phyloP scores from a whole-genome alignment of 2,888 invertebrate species.

The Oasisia sp. region DNA sequence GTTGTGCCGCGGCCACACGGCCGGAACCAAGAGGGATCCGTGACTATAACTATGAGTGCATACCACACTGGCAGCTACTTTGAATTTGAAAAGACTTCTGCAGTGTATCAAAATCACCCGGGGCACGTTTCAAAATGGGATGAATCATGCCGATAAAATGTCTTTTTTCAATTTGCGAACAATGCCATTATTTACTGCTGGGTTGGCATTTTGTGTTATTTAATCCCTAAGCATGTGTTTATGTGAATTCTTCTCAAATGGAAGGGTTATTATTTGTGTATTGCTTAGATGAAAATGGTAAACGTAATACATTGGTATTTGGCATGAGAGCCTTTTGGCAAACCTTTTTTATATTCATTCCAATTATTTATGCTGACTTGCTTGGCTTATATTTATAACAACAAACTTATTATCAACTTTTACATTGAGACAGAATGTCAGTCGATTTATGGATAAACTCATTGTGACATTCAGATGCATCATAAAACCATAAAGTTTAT shows the following conservation, averaged over 20 bases:
- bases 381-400: no score
- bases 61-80: not conserved
- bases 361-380: no score
- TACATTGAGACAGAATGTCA: no score
- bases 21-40: constrained; percentile 1
- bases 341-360: no score
- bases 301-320: not conserved
- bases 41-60: not conserved
- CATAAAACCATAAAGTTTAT: not conserved
- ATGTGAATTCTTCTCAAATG: not conserved
- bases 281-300: not conserved
- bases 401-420: no score
- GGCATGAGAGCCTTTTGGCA: no score
- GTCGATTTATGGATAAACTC: not conserved
- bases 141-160: constrained; percentile 9
- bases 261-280: not conserved
- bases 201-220: not conserved
- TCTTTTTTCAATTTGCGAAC: not conserved
- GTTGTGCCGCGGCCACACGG: not conserved
- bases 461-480: not conserved
- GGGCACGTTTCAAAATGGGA: not conserved
- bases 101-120: not conserved
- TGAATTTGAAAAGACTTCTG: not conserved
- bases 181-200: not conserved
- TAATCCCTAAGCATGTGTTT: not conserved